These are phyloP conservation scores for Heloderma charlesbogerti DNA, from an alignment of 2,113 vertebrate species.

Conservation along the genomic window DNA sequence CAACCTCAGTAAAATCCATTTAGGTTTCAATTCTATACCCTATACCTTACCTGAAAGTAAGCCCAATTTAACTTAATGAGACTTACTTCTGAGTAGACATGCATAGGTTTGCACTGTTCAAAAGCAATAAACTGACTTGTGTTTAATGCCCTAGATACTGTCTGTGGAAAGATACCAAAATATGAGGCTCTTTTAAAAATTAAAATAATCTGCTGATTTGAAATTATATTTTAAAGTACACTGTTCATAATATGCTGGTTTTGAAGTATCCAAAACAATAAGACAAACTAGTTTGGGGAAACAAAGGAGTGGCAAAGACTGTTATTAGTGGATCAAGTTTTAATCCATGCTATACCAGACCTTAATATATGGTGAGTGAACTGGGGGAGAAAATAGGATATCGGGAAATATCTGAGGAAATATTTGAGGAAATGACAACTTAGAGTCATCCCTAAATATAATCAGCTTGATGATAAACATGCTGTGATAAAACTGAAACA, in stretches of 20 bases:
- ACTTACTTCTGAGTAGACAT: not conserved
- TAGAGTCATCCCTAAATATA: not conserved
- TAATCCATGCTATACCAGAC: not conserved
- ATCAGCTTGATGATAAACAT: not conserved
- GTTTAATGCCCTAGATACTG: not conserved
- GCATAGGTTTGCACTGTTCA: not conserved
- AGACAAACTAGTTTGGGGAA: not conserved
- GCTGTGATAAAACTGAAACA: not conserved
- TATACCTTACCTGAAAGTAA: not conserved
- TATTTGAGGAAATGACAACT: not conserved
- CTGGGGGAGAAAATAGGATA: not conserved
- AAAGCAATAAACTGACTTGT: not conserved
- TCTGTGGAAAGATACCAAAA: not conserved
- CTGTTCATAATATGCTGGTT: constrained; percentile 17
- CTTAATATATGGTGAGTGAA: not conserved
- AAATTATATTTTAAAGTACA: not conserved
- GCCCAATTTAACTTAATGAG: not conserved
- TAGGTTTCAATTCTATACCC: not conserved
- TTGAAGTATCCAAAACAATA: not conserved
- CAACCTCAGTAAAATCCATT: constrained; percentile 5
- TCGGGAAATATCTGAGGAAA: too few species aligned
- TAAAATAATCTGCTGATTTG: not conserved
- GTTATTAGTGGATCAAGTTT: too few species aligned
- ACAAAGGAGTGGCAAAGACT: not conserved
- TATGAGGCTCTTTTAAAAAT: not conserved